Evolutionary conservation across 64 coral and sea anemone genomes (phyloP).

Genomic region (Trachythela sp.): DNA sequence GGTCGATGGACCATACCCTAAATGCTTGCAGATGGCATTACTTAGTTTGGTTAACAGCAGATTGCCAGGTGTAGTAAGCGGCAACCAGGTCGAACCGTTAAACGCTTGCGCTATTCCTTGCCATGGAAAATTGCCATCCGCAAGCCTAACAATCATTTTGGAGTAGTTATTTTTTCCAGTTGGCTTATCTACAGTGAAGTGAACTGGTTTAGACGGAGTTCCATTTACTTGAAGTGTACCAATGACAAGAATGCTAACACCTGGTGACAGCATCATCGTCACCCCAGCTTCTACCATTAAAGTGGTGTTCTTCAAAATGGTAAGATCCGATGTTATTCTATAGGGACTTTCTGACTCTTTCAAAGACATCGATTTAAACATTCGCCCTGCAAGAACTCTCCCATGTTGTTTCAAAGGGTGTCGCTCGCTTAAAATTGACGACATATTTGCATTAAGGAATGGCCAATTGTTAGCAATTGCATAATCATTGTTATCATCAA

Average conservation of each 20-base stretch:
- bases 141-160: slow-evolving; percentile 27
- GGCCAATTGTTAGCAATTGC: slow-evolving; percentile 32
- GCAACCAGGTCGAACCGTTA: slow-evolving; percentile 49
- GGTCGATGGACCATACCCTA: slow-evolving; percentile 40
- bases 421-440: neutral
- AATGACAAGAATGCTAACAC: slow-evolving; percentile 57
- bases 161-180: neutral
- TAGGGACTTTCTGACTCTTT: slow-evolving; percentile 53
- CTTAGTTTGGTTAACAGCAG: neutral
- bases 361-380: slow-evolving; percentile 45
- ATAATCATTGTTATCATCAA: slow-evolving; percentile 66
- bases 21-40: slow-evolving; percentile 46
- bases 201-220: slow-evolving; percentile 36
- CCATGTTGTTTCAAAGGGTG: neutral
- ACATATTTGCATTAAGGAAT: slow-evolving; percentile 29
- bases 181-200: slow-evolving; percentile 16
- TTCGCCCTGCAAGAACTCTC: slow-evolving; percentile 39
- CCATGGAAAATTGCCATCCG: slow-evolving; percentile 57
- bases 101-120: slow-evolving; percentile 46
- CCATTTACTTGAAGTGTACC: slow-evolving; percentile 54
- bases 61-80: neutral
- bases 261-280: slow-evolving; percentile 31
- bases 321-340: slow-evolving; percentile 51
- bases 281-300: slow-evolving; percentile 63
- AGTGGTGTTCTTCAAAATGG: slow-evolving; percentile 38